Conservation (phyloP, 2,888 invertebrate species). For the Pardosa pseudoannulata region DNA sequence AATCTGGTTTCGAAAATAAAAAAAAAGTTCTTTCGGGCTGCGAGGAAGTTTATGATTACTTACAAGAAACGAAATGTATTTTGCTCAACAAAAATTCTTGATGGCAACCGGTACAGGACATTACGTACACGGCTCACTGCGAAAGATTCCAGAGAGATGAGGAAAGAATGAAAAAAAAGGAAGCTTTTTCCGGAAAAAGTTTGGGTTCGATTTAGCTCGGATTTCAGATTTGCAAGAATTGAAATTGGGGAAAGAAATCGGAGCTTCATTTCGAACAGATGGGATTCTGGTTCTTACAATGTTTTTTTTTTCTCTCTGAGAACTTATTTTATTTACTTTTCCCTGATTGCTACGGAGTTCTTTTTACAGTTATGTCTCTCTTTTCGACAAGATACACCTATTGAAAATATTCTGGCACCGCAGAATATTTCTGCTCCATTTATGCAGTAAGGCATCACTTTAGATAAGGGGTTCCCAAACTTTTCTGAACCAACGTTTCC, state of each 20-base stretch:
- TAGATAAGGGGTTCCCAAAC: too few relatives aligned
- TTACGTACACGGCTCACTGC: neutral
- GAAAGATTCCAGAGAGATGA: neutral
- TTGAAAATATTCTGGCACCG: too few relatives aligned
- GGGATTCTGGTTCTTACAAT: too few relatives aligned
- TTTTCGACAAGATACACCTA: too few relatives aligned
- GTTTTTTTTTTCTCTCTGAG: too few relatives aligned
- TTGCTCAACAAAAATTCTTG: neutral
- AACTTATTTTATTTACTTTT: too few relatives aligned
- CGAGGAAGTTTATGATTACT: neutral
- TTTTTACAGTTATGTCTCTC: too few relatives aligned
- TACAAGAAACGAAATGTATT: neutral
- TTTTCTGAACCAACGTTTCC: too few relatives aligned
- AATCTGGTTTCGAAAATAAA: neutral
- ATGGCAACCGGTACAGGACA: neutral
- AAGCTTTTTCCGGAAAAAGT: neutral
- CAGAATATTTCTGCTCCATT: too few relatives aligned
- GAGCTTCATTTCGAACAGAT: neutral
- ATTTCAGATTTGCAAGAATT: neutral
- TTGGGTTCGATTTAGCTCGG: neutral
- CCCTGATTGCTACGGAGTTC: too few relatives aligned
- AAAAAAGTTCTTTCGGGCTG: too few relatives aligned
- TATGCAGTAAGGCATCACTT: too few relatives aligned
- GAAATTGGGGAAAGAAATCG: neutral
- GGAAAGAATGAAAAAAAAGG: neutral